Evolutionary conservation across 2,797 vertebrate genomes (phyloP), one percentile per base, ranked within the genome.

Genomic region (Merluccius polli): DNA sequence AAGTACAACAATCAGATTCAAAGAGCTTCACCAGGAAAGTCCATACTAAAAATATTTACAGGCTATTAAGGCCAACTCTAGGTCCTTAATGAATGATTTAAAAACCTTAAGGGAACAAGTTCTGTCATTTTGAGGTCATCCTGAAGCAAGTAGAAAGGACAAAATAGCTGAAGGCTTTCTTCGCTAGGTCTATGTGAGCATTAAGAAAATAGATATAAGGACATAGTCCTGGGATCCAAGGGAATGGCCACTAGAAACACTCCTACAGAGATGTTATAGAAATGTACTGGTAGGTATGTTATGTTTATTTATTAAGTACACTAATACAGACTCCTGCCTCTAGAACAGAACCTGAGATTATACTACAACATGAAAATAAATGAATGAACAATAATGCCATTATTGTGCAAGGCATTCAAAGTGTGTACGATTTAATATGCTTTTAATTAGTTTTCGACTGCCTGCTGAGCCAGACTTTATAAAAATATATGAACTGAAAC

Each of bases 401-500:
- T 6, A 69, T 69, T 69, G 27, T 30, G 21, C 67, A 32, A 31
- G 30, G 67, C 67, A 16, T 32, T 13, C 67, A 32, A 16, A 21
- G 67, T 65, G 59, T 65, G 59, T 27, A 65, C 24, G 27, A 12
- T 65, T 65, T 65, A 65, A 65, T n/a, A 65, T 27, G 24, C 8
- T 65, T 65, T 65, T 65, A 27, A 65, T 65, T 65, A 24, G 59
- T 65, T 65, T 65, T 65, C 59, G 1, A 7, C 8, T 16, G 35
- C 71, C 71, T 27, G 71, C 11, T 36, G 29, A 73, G 41, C 29
- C 38, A 48, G 15, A 27, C 38, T 72, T 41, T 27, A 41, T 72
- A 73, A 73, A 48, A 29, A 32, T 32, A 69, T 35, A 71, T 79
- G 59, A 65, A 65, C n/a, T 65, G 67, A 69, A 32, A 18, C 67